phyloP scores from a whole-genome alignment of 2,797 vertebrate genomes.

The Cryptoprocta ferox region DNA sequence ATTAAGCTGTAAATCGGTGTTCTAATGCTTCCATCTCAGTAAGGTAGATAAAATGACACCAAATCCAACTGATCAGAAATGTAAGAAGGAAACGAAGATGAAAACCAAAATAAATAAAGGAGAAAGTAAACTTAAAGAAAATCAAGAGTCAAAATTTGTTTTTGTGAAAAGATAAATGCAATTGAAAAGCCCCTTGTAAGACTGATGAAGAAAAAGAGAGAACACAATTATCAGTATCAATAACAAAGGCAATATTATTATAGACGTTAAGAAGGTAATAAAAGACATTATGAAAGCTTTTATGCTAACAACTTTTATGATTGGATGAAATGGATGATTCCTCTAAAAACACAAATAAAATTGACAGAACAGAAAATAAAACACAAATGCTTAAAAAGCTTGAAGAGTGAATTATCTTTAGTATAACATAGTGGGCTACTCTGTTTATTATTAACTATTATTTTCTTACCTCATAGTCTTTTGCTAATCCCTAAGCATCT shows the following conservation, averaged over 20 bases:
- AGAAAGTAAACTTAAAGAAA: not conserved
- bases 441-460: not conserved
- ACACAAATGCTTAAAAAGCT: not conserved
- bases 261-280: not conserved
- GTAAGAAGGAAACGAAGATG: not conserved
- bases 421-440: not conserved
- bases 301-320: not conserved
- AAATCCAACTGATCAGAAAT: not conserved
- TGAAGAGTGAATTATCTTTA: not conserved
- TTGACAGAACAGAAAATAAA: constrained; percentile 8
- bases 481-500: not conserved
- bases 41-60: not conserved
- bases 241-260: not conserved
- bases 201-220: not conserved
- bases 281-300: not conserved
- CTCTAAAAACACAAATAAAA: constrained; percentile 33
- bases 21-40: not conserved
- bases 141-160: not conserved
- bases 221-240: not conserved
- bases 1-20: not conserved
- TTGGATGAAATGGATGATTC: not conserved
- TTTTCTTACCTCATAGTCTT: constrained; percentile 16
- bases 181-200: not conserved
- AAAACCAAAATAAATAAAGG: not conserved
- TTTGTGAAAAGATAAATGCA: not conserved